Conservation (phyloP, 2,797 vertebrate species). For the Eidolon dupreanum region DNA sequence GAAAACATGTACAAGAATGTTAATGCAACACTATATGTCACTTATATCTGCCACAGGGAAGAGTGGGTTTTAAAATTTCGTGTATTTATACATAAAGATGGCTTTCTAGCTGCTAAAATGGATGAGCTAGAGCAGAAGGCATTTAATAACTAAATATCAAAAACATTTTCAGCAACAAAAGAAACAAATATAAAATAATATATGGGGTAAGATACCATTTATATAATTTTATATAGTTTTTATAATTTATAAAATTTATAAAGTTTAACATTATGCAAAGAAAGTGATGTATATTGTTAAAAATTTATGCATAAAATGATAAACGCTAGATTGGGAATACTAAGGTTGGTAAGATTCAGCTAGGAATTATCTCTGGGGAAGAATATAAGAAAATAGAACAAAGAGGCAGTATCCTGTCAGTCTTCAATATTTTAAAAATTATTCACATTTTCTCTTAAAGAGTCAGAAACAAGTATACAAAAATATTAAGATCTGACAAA, state of each 20-base stretch:
- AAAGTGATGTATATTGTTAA: background rate
- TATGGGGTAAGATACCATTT: background rate
- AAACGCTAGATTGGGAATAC: background rate
- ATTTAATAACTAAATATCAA: conserved; percentile 47
- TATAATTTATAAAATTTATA: background rate
- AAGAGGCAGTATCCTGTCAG: background rate
- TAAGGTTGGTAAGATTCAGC: background rate
- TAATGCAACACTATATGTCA: background rate
- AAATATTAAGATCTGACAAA: background rate
- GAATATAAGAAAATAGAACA: background rate
- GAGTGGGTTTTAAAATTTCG: conserved; percentile 23
- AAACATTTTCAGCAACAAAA: conserved; percentile 25
- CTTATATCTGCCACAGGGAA: background rate
- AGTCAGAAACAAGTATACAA: background rate
- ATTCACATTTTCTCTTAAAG: background rate
- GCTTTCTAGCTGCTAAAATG: background rate
- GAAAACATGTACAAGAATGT: background rate
- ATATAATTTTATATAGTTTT: too few relatives aligned
- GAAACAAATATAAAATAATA: background rate
- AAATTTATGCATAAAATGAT: background rate
- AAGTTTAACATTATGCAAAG: background rate
- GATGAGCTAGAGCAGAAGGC: background rate
- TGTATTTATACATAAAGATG: background rate
- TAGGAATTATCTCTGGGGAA: background rate
- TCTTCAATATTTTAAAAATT: background rate